Evolutionary conservation across 2,888 invertebrate species (phyloP), one percentile per base, ranked within the genome.

Genomic region (Parnassius orleans): DNA sequence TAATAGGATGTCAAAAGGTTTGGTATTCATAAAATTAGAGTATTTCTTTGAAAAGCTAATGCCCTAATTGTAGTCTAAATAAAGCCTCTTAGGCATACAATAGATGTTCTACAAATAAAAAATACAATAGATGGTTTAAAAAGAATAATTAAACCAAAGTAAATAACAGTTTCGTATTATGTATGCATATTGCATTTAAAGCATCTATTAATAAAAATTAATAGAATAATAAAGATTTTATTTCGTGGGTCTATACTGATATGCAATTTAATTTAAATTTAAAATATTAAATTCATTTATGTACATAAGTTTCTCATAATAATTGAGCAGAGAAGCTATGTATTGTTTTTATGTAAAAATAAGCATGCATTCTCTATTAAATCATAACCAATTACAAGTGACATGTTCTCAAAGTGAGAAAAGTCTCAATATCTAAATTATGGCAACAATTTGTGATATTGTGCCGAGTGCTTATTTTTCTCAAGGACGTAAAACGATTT

Each of bases 401-500:
- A 43, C 33, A 61, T 2, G 41, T 50, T 42, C 15, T 42, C 42
- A 1, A 9, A 3, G 24, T 33, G 24, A 54, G 46, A 54, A 46
- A 53, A 53, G 44, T 41, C 41, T 51, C 53, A 5, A 55, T 15
- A 50, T 33, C 9, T n/a, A 53, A 74, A 73, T 94, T 94, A 95
- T 71, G 94, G 94, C 81, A 96, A 87, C 77, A 96, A 88, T 78
- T 94, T 95, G 80, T 96, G 96, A 81, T 95, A 95, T 78, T 95
- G 95, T 46, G 94, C 93, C 54, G 94, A 92, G 72, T 95, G 95
- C 87, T 95, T 95, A 76, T 95, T 95, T 80, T 96, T 96, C 78
- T 96, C 95, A 73, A 97, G 94, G 0, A 97, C 94, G 82, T 96
- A 97, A 80, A 97, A 96, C 11, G 96, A 95, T 75, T 96, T 95